Conservation (phyloP, 1,140 invertebrate genomes). For the Belonocnema kinseyi region DNA sequence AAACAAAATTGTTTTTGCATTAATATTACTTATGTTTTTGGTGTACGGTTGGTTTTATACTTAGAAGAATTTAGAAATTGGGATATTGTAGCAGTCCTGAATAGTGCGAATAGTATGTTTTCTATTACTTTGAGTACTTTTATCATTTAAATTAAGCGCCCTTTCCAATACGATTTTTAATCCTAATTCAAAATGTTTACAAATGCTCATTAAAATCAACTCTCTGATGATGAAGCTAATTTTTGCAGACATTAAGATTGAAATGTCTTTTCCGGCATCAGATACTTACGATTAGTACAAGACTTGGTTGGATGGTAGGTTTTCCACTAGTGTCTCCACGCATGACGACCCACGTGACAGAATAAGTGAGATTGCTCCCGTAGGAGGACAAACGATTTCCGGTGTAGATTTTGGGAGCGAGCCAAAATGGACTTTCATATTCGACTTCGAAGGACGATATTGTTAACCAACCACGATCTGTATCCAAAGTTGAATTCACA, state of each 20-base stretch:
- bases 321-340: conserved; percentile 92
- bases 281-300: conserved; percentile 86
- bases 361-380: conserved; percentile 87
- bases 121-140: no score
- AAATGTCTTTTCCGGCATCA: conserved; percentile 29
- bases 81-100: no score
- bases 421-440: conserved; percentile 91
- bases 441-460: conserved; percentile 82
- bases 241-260: conserved; percentile 36
- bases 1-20: no score
- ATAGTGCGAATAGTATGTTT: no score
- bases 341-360: conserved; percentile 89
- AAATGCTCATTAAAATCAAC: background rate
- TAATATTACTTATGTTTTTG: no score
- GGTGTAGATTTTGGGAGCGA: conserved; percentile 84
- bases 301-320: conserved; percentile 88
- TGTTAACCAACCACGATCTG: conserved; percentile 77
- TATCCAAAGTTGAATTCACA: conserved; percentile 75
- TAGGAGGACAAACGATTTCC: conserved; percentile 89
- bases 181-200: no score
- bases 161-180: no score
- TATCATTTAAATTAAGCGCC: no score
- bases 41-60: no score
- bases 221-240: background rate
- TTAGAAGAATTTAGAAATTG: no score